These are phyloP conservation scores for Drosophila paranaensis DNA, from an alignment of 2,888 invertebrate species.

Conservation along the genomic window DNA sequence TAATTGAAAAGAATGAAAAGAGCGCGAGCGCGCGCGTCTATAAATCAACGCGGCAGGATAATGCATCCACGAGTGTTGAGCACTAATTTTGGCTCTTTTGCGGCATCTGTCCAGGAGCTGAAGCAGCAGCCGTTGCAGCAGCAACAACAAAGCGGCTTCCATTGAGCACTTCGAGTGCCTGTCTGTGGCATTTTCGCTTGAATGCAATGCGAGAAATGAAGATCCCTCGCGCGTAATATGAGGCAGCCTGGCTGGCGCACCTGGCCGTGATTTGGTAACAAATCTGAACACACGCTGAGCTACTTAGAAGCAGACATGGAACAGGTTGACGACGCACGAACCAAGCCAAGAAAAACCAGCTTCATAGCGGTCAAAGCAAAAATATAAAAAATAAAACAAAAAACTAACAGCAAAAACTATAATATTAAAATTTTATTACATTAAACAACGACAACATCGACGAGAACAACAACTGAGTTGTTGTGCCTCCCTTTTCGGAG, in stretches of 20 bases:
- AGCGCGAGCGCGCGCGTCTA: slow-evolving; percentile 52
- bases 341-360: slow-evolving; percentile 41
- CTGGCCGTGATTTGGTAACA: slow-evolving; percentile 64
- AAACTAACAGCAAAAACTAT: slow-evolving; percentile 57
- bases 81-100: slow-evolving; percentile 65
- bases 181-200: slow-evolving; percentile 57
- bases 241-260: slow-evolving; percentile 44
- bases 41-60: slow-evolving; percentile 73
- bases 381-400: background rate
- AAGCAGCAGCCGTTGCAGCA: slow-evolving; percentile 13
- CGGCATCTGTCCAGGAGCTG: slow-evolving; percentile 53
- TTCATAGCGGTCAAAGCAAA: slow-evolving; percentile 27
- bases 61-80: slow-evolving; percentile 66
- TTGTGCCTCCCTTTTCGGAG: slow-evolving; percentile 23
- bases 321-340: slow-evolving; percentile 51
- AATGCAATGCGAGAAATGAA: slow-evolving; percentile 61
- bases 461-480: background rate
- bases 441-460: background rate
- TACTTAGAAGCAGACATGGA: slow-evolving; percentile 37
- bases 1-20: slow-evolving; percentile 48
- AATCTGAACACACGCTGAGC: slow-evolving; percentile 30
- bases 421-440: slow-evolving; percentile 63
- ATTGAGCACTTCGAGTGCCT: slow-evolving; percentile 26
- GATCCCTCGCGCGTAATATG: slow-evolving; percentile 47
- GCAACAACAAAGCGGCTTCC: slow-evolving; percentile 26